A percentile compares a stretch with the other conserved stretches of the same genome.
Evolutionary conservation across 2,113 vertebrate species (phyloP).

Genomic region (Pterocles burchelli): DNA sequence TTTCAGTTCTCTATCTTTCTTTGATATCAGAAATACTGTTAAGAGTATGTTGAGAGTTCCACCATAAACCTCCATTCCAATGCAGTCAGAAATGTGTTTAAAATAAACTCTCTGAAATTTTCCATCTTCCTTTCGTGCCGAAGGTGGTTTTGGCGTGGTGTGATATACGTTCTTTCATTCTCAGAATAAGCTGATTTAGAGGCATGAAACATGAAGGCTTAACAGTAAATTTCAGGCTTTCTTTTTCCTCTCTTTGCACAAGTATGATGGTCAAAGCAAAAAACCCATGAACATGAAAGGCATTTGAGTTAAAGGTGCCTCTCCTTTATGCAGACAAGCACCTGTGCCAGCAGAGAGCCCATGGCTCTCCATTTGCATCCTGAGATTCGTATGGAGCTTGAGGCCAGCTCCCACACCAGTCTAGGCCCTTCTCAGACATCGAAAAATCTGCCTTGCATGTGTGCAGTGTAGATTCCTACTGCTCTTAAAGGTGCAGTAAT

Average conservation of each 20-base stretch:
- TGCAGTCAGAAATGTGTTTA: not conserved
- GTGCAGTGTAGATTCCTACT: not conserved
- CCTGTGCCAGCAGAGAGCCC: not conserved
- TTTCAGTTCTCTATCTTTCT: constrained; percentile 6
- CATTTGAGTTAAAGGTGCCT: not conserved
- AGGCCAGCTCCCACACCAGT: not conserved
- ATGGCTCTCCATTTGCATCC: not conserved
- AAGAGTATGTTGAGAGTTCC: not conserved
- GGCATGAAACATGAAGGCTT: not conserved
- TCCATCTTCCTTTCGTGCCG: constrained; percentile 10
- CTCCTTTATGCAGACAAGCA: not conserved
- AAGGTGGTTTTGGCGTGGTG: constrained; percentile 39
- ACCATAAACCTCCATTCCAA: not conserved
- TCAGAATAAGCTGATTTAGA: not conserved
- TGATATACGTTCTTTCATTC: not conserved
- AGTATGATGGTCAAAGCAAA: not conserved
- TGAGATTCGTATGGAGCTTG: not conserved
- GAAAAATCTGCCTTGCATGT: not conserved
- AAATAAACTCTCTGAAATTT: constrained; percentile 22
- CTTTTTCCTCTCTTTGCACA: not conserved
- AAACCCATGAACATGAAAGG: not conserved
- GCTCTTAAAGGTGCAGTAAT: not conserved
- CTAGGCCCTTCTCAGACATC: not conserved
- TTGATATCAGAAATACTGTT: not conserved
- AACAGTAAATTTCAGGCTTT: not conserved